Evolutionary conservation across 2,113 vertebrate species (phyloP).

Genomic region (Amphiprion percula): DNA sequence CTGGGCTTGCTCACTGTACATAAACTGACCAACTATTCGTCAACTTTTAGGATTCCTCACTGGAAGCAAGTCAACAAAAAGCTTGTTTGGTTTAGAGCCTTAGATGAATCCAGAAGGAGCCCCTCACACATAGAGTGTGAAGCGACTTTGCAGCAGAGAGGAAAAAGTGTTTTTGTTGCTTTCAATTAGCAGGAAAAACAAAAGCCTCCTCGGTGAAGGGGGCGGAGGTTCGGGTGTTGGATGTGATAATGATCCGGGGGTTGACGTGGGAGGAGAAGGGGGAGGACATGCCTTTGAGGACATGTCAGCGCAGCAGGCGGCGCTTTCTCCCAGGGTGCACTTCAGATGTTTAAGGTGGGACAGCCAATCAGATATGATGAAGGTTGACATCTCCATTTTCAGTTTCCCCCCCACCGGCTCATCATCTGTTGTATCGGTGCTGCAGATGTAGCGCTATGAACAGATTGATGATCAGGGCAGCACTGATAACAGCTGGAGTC

Average conservation of each 20-base stretch:
- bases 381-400: constrained; percentile 49
- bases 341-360: constrained; percentile 34
- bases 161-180: constrained; percentile 74
- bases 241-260: constrained; percentile 54
- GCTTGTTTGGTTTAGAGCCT: constrained; percentile 8
- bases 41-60: neutral
- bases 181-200: constrained; percentile 66
- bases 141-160: constrained; percentile 64
- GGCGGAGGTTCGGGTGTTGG: constrained; percentile 14
- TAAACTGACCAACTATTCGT: neutral
- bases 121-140: neutral
- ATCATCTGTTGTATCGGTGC: constrained; percentile 36
- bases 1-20: neutral
- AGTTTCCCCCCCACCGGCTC: constrained; percentile 4
- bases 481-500: constrained; percentile 47
- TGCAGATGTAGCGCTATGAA: constrained; percentile 20
- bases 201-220: neutral
- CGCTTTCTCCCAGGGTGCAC: constrained; percentile 28
- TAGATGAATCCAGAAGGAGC: constrained; percentile 10
- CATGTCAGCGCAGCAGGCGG: constrained; percentile 8
- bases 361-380: constrained; percentile 44
- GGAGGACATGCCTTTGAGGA: neutral
- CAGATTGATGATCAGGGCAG: constrained; percentile 19
- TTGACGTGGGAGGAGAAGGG: constrained; percentile 3
- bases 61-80: neutral